These are phyloP conservation scores for Acleris cristana DNA, from an alignment of 2,888 invertebrate species.

Conservation along the genomic window DNA sequence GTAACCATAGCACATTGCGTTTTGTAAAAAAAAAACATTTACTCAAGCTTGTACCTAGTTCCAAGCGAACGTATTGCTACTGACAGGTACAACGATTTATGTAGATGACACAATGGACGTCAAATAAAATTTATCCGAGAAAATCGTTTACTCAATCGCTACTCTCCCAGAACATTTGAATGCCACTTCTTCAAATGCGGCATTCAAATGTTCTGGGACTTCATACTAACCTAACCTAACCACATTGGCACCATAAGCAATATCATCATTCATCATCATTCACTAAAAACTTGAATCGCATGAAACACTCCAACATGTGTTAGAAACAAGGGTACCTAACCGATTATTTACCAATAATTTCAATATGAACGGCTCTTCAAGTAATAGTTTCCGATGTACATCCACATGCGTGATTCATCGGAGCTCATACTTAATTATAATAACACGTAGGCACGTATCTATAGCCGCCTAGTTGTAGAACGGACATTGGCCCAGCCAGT, in stretches of 20 bases:
- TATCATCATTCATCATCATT: too few relatives aligned
- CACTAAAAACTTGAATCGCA: too few relatives aligned
- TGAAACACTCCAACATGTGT: too few relatives aligned
- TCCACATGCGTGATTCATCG: constrained; percentile 47
- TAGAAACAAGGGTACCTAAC: too few relatives aligned
- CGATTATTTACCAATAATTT: not conserved
- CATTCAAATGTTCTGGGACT: too few relatives aligned
- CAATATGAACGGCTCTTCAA: constrained; percentile 16
- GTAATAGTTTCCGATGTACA: constrained; percentile 21
- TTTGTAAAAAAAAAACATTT: too few relatives aligned
- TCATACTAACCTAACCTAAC: too few relatives aligned
- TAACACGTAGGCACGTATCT: constrained; percentile 32
- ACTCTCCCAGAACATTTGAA: too few relatives aligned
- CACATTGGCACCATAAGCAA: too few relatives aligned
- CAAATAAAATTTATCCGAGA: not conserved
- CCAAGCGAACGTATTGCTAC: not conserved
- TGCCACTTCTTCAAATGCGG: too few relatives aligned
- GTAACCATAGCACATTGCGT: too few relatives aligned
- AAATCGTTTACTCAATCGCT: not conserved
- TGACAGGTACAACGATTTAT: constrained; percentile 2
- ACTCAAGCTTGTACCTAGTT: too few relatives aligned
- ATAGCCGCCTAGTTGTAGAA: constrained; percentile 22
- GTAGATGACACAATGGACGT: not conserved
- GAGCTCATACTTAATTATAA: constrained; percentile 38
- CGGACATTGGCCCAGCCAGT: constrained; percentile 34